Evolutionary conservation across 2,797 vertebrate species (phyloP), one percentile per base, ranked within the genome.

Genomic region (Bothrops alternatus): DNA sequence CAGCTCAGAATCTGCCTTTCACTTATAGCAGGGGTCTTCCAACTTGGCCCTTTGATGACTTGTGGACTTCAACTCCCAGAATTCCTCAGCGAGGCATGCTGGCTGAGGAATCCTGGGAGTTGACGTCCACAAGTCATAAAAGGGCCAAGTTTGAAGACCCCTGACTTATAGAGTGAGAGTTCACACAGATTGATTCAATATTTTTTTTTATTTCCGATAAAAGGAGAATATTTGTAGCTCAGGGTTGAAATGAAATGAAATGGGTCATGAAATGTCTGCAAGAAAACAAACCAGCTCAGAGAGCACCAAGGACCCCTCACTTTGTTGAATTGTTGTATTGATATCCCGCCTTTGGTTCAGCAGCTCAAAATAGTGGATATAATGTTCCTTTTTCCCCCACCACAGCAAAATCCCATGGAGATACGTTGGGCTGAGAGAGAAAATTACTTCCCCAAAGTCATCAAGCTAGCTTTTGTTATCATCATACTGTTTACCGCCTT

Each of bases 401-500:
- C 13, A 20, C 32, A 73, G 20, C 32, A 73, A 73, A 73, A 37
- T 8, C 6, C 69, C 69, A 73, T 8, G 32, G 69, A 73, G 32
- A 20, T 73, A 73, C 2, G 6, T 37, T 73, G 69, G 32, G n/a
- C 69, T 73, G 69, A 73, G 32, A 73, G 69, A 73, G 32, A n/a
- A 65, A 65, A 65, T 73, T n/a, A 37, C n/a, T 73, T 73, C 28
- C 63, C 63, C 63, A 65, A 69, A 32, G 63, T 69, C 69, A 37
- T 16, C 14, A 1, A 37, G 16, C 32, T 7, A 37, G 50, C 6
- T 32, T 73, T 37, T 37, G 95, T 95, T 25, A 96, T 97, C 97
- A 96, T 96, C 97, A 96, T 96, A 96, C 96, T 96, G 90, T 95
- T 96, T 95, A 93, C 95, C 95, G 96, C 96, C 96, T 96, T 96